Base-by-base conservation (phyloP, 2,113 vertebrate species). In the Vulpes lagopus region DNA sequence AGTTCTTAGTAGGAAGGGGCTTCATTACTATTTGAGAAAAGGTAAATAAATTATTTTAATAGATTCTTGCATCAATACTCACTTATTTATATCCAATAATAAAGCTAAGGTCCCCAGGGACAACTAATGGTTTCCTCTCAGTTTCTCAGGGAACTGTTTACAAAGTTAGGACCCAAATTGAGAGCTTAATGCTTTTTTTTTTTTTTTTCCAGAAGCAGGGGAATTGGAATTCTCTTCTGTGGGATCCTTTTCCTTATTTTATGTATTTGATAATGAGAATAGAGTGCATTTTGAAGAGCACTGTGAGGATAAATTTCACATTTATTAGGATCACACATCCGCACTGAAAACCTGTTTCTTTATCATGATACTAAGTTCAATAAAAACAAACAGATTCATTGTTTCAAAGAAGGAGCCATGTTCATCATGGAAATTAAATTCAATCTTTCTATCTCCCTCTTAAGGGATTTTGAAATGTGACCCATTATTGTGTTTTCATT, bases 371-470 rank as follows among this genome's bases (percentile, higher is more conserved):
- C 35, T 82, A 76, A 79, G 60, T 65, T 96, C 64, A 30, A 8
- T 57, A 82, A 97, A 97, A 97, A 73, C 62, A 93, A 94, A 85
- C 49, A 7, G 49, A 53, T 65, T 81, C 32, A 27, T 64, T 85
- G 59, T 94, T 93, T 97, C 85, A 88, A 81, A 97, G 53, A 67
- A 49, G 30, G n/a, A 95, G 57, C 89, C n/a, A 74, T 23, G 20
- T 3, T 93, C 71, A 53, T 51, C 73, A 81, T 67, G 65, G 57
- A 97, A 91, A 95, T 89, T 49, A 83, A 57, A 95, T 89, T 82
- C 79, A 5, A 38, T 67, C 17, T 76, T 80, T 73, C 80, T 35
- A 43, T 53, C 38, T 60, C 32, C 55, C 57, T 80, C 60, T 78
- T 30, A 80, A 83, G 38, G 1, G 59, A 82, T 85, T 91, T 91